Conservation (phyloP, 2,113 vertebrate genomes). For the Brachypodius melanocephalos region DNA sequence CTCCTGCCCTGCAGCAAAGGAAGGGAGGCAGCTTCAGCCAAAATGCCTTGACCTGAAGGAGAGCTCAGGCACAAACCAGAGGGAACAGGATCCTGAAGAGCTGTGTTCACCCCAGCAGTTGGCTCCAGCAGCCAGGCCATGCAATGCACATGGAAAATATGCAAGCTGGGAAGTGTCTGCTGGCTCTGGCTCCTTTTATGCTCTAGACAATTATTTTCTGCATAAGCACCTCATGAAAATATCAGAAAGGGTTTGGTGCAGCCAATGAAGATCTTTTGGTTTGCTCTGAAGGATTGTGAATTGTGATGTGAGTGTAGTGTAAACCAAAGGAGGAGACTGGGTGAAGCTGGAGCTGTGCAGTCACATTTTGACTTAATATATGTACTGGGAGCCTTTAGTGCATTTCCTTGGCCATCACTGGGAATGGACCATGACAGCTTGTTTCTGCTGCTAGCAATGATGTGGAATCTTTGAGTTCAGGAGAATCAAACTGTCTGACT, state of each 20-base stretch:
- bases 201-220: neutral
- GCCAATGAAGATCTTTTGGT: neutral
- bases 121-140: neutral
- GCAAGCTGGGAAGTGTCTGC: neutral
- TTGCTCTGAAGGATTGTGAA: neutral
- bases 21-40: neutral
- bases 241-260: rapidly evolving
- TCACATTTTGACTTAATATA: neutral
- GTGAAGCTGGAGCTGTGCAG: neutral
- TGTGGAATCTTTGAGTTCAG: neutral
- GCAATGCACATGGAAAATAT: neutral
- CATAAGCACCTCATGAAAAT: neutral
- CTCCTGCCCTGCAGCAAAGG: neutral
- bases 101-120: neutral
- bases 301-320: neutral
- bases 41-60: neutral
- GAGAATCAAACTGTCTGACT: neutral
- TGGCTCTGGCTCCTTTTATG: neutral
- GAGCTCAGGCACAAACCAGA: neutral
- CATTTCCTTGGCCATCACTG: rapidly evolving
- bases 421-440: neutral
- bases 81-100: neutral
- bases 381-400: neutral
- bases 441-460: neutral
- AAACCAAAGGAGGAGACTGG: neutral